Evolutionary conservation across 2,113 vertebrate species (phyloP), one percentile per base, ranked within the genome.

Genomic region (Leptocoma aspasia): DNA sequence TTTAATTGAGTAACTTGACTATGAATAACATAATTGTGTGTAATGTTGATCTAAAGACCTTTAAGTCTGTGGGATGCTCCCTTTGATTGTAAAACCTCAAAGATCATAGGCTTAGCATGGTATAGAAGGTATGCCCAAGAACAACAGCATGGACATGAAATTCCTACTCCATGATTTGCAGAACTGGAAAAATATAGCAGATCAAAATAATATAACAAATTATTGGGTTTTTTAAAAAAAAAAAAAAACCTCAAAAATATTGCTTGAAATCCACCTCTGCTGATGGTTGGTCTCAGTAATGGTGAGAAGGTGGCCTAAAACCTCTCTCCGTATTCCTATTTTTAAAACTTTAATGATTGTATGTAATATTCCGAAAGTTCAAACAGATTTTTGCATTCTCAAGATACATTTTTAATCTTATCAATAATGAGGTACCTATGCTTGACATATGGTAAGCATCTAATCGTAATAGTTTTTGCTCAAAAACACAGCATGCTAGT

Each of bases 321-420:
- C 2, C 18, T 42, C 4, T 10, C 4, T 57, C 18, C 1, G 1
- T n/a, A 19, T 41, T 50, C 23, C 1, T 49, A 2, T 39, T 83
- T 89, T 80, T 49, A 45, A 21, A 82, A 4, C 2, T 56, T 76
- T 64, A 20, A 14, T 69, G 24, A 64, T 27, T n/a, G 1, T 10
- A 35, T 42, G 3, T 47, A 44, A 69, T 53, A 63, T 23, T 61
- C 31, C 81, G 37, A 53, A 87, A 73, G 11, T 31, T 20, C 35
- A 79, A 75, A 88, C 2, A 50, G 11, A 37, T n/a, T 76, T 88
- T 82, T 83, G 11, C 9, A n/a, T 53, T 1, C 15, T 82, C 5
- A 42, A 66, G 9, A 54, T 37, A 20, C 11, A 63, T n/a, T 68
- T 88, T 86, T 68, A 54, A 64, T 59, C 10, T 76, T 39, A 23